Percentiles rank a stretch among this genome's conserved stretches.
Conservation (phyloP, 2,113 vertebrate genomes). For the Alexandromys fortis region DNA sequence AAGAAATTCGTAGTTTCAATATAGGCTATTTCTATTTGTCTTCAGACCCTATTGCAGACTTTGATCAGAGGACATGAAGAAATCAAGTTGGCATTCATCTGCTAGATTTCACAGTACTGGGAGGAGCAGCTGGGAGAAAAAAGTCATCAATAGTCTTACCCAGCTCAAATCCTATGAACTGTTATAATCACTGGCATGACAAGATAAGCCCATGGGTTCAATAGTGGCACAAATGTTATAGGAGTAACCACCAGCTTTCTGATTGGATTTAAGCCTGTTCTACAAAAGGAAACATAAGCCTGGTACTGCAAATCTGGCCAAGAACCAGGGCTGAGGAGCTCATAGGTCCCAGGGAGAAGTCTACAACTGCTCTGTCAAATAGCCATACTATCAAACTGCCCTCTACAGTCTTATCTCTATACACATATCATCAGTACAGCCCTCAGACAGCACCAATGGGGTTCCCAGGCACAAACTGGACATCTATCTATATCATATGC, state of each 20-base stretch:
- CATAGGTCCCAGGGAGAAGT: background rate
- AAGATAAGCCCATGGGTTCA: no score
- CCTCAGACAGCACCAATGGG: no score
- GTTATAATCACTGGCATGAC: no score
- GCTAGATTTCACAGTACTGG: background rate
- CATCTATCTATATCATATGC: no score
- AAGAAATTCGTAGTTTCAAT: background rate
- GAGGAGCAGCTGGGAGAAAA: background rate
- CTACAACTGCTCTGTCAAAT: background rate
- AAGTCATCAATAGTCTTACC: background rate
- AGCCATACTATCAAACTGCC: no score
- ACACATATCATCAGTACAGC: background rate
- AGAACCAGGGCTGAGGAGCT: background rate
- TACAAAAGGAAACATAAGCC: background rate
- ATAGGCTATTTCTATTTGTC: background rate
- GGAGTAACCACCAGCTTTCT: background rate
- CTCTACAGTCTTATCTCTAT: background rate
- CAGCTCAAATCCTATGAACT: background rate
- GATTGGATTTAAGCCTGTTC: background rate
- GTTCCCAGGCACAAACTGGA: background rate
- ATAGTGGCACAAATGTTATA: background rate
- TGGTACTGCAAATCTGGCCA: background rate
- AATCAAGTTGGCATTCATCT: background rate
- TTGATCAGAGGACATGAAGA: background rate
- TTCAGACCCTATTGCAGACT: background rate